Percentiles rank a stretch among this genome's conserved stretches.
These are phyloP conservation scores for Cephonodes hylas DNA, from an alignment of 2,888 invertebrate genomes.

Conservation along the genomic window DNA sequence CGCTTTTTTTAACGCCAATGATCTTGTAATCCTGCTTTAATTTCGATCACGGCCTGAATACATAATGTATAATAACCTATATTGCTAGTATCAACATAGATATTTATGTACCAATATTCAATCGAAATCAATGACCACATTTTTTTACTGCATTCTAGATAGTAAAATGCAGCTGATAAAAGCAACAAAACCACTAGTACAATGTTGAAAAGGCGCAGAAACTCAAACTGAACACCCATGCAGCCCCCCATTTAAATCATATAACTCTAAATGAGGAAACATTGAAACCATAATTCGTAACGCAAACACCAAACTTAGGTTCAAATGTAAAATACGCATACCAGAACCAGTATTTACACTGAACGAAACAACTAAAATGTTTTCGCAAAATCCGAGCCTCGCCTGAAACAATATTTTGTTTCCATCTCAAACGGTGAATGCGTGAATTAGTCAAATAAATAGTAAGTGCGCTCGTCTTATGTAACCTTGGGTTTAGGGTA, in stretches of 20 bases:
- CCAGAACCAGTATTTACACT: not conserved
- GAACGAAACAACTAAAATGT: conserved; percentile 18
- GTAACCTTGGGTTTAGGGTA: not conserved
- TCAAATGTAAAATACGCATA: not conserved
- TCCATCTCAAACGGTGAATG: conserved; percentile 30
- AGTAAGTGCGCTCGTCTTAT: conserved; percentile 27
- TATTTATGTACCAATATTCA: too few species aligned
- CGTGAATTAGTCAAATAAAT: conserved; percentile 14
- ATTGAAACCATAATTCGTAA: not conserved
- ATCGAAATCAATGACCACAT: too few species aligned
- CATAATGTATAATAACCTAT: too few species aligned
- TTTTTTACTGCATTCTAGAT: too few species aligned
- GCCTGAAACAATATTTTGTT: conserved; percentile 47
- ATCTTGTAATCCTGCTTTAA: too few species aligned
- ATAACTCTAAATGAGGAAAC: not conserved
- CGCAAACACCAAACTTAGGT: not conserved
- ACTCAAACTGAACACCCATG: too few species aligned
- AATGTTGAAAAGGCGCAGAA: too few species aligned
- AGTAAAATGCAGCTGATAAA: too few species aligned
- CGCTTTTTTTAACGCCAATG: too few species aligned
- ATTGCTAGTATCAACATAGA: too few species aligned
- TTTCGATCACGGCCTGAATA: too few species aligned
- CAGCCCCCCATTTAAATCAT: not conserved
- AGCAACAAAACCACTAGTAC: too few species aligned
- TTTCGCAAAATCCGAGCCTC: conserved; percentile 29